Evolutionary conservation across 2,888 invertebrate genomes (phyloP), one percentile per base, ranked within the genome.

Genomic region (Apamea anceps): DNA sequence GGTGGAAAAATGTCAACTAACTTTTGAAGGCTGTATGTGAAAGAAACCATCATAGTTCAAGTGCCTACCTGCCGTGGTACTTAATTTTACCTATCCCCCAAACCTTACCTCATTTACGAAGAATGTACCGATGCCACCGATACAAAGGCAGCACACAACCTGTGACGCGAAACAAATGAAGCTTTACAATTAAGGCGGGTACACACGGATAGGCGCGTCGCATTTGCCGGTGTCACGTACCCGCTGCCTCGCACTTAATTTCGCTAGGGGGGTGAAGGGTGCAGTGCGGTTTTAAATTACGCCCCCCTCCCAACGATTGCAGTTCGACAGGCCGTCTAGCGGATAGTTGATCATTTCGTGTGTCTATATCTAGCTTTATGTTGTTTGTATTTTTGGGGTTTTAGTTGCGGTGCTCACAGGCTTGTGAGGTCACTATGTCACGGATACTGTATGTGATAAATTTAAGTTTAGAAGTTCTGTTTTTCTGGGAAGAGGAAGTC

Each of bases 181-280:
- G 94, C 94, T 93, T 93, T 92, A 95, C 95, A 95, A 96, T 96
- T 95, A 96, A 95, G 95, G 95, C 93, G 93, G 91, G 94, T 92
- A 94, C 93, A 95, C 94, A 94, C 93, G 91, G 91, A 90, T 94
- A 95, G 94, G 94, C 93, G 93, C 93, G 91, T 92, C 93, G 94
- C 96, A 96, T 96, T 96, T 96, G 96, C 96, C 93, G 95, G 94
- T 95, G 96, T 96, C 96, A 96, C 96, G 95, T 94, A 92, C 92
- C 95, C 92, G 93, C 93, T 94, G 93, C 92, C 94, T 95, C 94
- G 93, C 96, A 96, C 96, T 96, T 96, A 96, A 96, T 96, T 96
- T 96, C 93, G 93, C 92, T 87, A 90, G 93, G 94, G 94, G 92
- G 92, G 90, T 80, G 90, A 89, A 86, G 91, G 90, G 90, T 85